A percentile compares a stretch with the other conserved stretches of the same genome.
These are phyloP conservation scores for Holothuria scabra DNA, from an alignment of 53 echinoderm and acorn worm species.

Conservation along the genomic window DNA sequence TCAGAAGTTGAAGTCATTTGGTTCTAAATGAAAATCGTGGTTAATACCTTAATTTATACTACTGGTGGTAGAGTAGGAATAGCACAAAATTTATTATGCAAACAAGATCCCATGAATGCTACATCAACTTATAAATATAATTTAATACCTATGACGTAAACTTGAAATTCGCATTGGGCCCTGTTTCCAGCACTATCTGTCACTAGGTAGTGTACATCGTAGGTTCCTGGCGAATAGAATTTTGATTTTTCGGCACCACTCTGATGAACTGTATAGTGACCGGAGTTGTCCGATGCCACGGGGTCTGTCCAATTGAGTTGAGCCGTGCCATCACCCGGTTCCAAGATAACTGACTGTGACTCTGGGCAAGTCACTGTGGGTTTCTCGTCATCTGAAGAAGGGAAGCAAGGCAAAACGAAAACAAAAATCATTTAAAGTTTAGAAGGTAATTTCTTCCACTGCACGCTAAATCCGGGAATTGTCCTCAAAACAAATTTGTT, in stretches of 20 bases:
- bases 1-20: too few species aligned
- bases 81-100: too few species aligned
- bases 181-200: neutral
- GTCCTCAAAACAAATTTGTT: too few species aligned
- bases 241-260: neutral
- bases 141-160: conserved; percentile 13
- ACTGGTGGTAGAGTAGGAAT: too few species aligned
- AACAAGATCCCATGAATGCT: too few species aligned
- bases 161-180: neutral
- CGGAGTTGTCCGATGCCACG: conserved; percentile 1
- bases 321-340: neutral
- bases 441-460: too few species aligned
- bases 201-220: neutral
- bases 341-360: conserved; percentile 13
- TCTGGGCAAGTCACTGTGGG: neutral
- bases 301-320: conserved; percentile 5
- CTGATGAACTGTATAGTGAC: neutral
- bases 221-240: conserved; percentile 7
- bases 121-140: neutral
- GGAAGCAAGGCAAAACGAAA: too few species aligned
- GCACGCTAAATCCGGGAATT: too few species aligned
- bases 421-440: too few species aligned
- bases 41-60: too few species aligned
- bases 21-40: too few species aligned
- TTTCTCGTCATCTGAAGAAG: neutral